These are phyloP conservation scores for Sinocyclocheilus rhinocerous DNA, from an alignment of 2,113 vertebrate genomes.

Conservation along the genomic window DNA sequence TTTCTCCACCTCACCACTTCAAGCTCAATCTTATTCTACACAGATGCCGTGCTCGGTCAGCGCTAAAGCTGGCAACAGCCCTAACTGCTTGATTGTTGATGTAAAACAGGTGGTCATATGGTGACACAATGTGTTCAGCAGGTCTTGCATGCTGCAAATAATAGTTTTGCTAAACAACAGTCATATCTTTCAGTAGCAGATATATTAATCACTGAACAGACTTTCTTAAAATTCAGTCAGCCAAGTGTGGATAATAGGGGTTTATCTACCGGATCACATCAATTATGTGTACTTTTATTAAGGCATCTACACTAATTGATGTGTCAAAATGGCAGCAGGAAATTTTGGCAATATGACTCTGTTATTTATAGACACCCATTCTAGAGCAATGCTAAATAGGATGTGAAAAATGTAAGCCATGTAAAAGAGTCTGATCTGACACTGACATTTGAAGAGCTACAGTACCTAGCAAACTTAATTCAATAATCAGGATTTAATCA, in stretches of 20 bases:
- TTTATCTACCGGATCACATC: neutral
- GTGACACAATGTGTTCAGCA: constrained; percentile 52
- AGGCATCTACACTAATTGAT: neutral
- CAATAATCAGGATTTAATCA: neutral
- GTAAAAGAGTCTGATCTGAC: constrained; percentile 16
- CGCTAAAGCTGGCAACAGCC: constrained; percentile 52
- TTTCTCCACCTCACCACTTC: constrained; percentile 56
- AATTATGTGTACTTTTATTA: neutral
- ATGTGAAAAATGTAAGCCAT: neutral
- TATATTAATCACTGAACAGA: neutral
- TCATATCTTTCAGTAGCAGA: neutral
- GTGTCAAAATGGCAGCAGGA: constrained; percentile 11
- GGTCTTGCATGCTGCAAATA: constrained; percentile 23
- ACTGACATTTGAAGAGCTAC: neutral
- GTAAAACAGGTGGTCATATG: constrained; percentile 57
- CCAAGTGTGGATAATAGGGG: neutral
- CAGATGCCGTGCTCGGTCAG: constrained; percentile 27
- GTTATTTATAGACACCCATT: neutral
- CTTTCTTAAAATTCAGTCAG: neutral
- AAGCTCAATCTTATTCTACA: constrained; percentile 31
- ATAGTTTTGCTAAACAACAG: neutral
- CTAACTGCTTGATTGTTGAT: constrained; percentile 58
- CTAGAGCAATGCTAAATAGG: neutral
- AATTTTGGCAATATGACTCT: neutral
- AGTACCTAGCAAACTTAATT: neutral